These are phyloP conservation scores for Caenorhabditis afra DNA, from an alignment of 2,888 invertebrate species.

Conservation along the genomic window DNA sequence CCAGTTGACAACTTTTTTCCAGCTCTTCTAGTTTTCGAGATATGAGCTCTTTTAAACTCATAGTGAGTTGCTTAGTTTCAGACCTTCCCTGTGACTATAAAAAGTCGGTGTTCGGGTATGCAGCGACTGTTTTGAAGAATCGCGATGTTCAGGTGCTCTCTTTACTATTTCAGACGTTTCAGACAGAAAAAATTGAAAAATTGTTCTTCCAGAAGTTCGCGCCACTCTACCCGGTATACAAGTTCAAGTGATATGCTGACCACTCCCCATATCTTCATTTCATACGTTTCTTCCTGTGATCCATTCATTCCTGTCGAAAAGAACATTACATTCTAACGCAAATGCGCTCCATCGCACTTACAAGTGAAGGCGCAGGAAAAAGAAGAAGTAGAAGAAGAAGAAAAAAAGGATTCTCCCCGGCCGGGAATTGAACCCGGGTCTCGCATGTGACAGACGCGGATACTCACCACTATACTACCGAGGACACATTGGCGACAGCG, in stretches of 20 bases:
- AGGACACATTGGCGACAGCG: slow-evolving; percentile 38
- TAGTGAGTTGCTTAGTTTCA: too few species aligned
- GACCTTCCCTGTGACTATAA: slow-evolving; percentile 37
- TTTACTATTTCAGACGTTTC: too few species aligned
- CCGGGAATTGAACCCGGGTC: slow-evolving; percentile 73
- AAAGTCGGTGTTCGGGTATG: slow-evolving; percentile 49
- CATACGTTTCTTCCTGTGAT: too few species aligned
- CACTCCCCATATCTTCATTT: not conserved
- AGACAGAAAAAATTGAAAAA: not conserved
- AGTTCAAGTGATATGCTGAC: not conserved
- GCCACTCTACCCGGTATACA: slow-evolving; percentile 48
- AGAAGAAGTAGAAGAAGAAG: not conserved
- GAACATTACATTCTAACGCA: too few species aligned
- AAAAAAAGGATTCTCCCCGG: slow-evolving; percentile 62
- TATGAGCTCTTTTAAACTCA: too few species aligned
- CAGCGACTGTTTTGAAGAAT: slow-evolving; percentile 39
- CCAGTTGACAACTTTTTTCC: too few species aligned
- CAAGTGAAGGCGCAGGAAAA: too few species aligned
- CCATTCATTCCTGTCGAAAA: too few species aligned
- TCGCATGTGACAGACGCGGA: slow-evolving; percentile 73
- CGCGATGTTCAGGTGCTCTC: slow-evolving; percentile 35
- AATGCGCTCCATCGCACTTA: too few species aligned
- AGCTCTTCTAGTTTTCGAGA: too few species aligned
- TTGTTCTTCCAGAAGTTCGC: slow-evolving; percentile 35
- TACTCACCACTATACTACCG: slow-evolving; percentile 72